phyloP scores from a whole-genome alignment of 30 jellyfish, hydroid and myxozoan species.

The Rhopilema esculentum region DNA sequence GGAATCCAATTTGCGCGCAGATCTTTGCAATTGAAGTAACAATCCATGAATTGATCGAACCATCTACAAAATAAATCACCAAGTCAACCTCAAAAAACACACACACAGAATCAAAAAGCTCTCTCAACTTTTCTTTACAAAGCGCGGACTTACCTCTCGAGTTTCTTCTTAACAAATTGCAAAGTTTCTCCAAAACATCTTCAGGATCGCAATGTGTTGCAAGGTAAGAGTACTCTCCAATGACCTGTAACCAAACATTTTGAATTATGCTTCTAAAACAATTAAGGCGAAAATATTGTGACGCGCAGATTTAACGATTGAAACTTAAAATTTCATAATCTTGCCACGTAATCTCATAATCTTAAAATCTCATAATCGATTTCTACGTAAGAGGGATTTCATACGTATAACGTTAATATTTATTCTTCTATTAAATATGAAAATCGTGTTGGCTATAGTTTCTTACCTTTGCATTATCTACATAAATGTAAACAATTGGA shows the following conservation, averaged over 20 bases:
- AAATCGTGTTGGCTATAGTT: no score
- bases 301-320: no score
- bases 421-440: no score
- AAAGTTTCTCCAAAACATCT: slow-evolving; percentile 74
- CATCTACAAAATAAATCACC: slow-evolving; percentile 20
- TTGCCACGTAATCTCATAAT: no score
- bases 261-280: neutral
- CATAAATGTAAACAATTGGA: no score
- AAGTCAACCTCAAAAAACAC: neutral
- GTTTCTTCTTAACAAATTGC: slow-evolving; percentile 48
- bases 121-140: slow-evolving; percentile 1
- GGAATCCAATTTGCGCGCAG: slow-evolving; percentile 37
- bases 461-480: no score
- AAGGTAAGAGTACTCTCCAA: slow-evolving; percentile 78
- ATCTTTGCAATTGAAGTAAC: slow-evolving; percentile 77
- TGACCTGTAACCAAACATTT: slow-evolving; percentile 36
- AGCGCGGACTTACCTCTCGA: slow-evolving; percentile 65
- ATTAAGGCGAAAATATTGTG: neutral
- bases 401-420: no score
- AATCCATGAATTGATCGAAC: slow-evolving; percentile 69
- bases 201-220: slow-evolving; percentile 62
- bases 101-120: neutral
- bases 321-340: no score
- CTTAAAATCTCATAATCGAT: no score
- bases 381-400: no score